These are phyloP conservation scores for Pristionchus maxplancki DNA, from an alignment of 2,888 invertebrate species.

Conservation along the genomic window DNA sequence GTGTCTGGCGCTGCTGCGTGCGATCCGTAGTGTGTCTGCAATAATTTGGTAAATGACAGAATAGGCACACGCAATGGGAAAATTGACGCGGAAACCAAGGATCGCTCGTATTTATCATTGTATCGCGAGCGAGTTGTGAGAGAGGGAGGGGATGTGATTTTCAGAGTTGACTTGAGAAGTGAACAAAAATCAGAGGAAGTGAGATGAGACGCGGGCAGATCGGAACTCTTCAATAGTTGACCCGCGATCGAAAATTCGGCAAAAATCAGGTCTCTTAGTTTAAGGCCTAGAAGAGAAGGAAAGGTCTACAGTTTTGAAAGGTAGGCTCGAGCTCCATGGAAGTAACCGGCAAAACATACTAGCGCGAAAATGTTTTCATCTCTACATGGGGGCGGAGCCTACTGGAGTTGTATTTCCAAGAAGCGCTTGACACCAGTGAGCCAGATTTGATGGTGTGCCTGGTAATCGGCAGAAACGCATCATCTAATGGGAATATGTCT, in stretches of 20 bases:
- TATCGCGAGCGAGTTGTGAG: constrained; percentile 21
- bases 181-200: constrained; percentile 5
- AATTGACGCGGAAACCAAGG: background rate
- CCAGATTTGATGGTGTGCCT: background rate
- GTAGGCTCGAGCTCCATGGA: background rate
- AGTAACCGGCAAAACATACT: background rate
- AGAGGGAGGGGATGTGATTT: background rate
- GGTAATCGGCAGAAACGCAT: too few relatives aligned
- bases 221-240: too few relatives aligned
- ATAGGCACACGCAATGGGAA: background rate
- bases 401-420: background rate
- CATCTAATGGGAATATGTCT: too few relatives aligned
- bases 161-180: background rate
- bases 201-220: background rate
- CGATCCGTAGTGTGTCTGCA: background rate
- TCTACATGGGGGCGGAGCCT: constrained; percentile 11
- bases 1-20: background rate
- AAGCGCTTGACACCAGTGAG: background rate
- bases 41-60: background rate
- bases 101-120: constrained; percentile 18
- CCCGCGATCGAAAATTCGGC: too few relatives aligned
- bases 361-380: background rate
- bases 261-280: too few relatives aligned
- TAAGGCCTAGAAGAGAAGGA: too few relatives aligned
- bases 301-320: background rate